Conservation (phyloP, 2,113 vertebrate genomes). For the Piaya cayana region DNA sequence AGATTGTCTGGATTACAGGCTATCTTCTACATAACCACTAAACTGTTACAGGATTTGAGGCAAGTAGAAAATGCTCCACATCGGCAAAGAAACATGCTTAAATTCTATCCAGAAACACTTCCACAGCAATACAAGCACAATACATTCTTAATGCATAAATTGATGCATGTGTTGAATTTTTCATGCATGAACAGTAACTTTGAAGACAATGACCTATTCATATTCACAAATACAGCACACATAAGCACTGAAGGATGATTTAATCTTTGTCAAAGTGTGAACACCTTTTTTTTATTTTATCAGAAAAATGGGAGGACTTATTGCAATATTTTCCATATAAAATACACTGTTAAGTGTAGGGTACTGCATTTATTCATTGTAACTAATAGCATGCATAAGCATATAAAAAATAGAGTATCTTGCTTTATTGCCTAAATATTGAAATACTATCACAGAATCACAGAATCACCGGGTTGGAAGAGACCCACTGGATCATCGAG, state of each 20-base stretch:
- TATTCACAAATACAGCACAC: not conserved
- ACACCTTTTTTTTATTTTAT: not conserved
- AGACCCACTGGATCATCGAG: too few relatives aligned
- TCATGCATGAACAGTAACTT: not conserved
- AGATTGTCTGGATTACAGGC: not conserved
- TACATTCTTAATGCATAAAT: not conserved
- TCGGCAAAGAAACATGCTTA: not conserved
- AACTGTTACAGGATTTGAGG: not conserved
- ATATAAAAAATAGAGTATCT: conserved; percentile 61
- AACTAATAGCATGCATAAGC: conserved; percentile 56
- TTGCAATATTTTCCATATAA: conserved; percentile 61
- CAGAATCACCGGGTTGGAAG: too few relatives aligned
- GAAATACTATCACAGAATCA: too few relatives aligned
- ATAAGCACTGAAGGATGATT: not conserved
- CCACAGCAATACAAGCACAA: not conserved
- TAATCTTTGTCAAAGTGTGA: not conserved
- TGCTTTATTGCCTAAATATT: conserved; percentile 47
- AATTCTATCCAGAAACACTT: not conserved
- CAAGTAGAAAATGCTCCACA: not conserved
- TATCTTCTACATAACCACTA: not conserved
- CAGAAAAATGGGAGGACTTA: not conserved
- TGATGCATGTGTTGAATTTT: conserved; percentile 9
- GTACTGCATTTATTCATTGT: conserved; percentile 35
- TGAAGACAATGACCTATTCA: not conserved
- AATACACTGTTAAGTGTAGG: conserved; percentile 56